Evolutionary conservation across 2,797 vertebrate genomes (phyloP).

Genomic region (Etheostoma nigrum): DNA sequence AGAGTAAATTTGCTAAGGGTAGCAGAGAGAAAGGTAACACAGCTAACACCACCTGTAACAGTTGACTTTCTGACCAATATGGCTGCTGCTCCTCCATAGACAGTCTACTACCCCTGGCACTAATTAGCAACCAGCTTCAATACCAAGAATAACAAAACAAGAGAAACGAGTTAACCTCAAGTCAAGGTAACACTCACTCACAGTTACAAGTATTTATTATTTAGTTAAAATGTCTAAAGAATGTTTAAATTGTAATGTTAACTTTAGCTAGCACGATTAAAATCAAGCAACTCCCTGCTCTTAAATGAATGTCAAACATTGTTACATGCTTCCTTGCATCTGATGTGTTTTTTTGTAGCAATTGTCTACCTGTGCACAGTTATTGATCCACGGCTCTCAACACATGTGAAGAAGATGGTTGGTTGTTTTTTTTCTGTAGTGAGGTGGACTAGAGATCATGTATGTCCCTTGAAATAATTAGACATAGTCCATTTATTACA

Average conservation of each 20-base stretch:
- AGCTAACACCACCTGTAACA: no score
- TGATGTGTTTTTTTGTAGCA: not conserved
- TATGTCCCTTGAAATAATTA: no score
- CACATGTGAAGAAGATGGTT: not conserved
- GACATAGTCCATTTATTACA: no score
- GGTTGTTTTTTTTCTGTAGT: slow-evolving; percentile 5
- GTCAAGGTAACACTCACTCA: slow-evolving; percentile 12
- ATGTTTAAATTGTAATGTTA: not conserved
- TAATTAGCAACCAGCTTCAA: not conserved
- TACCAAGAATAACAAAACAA: slow-evolving; percentile 15
- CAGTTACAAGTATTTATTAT: slow-evolving; percentile 1
- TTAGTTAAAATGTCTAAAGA: not conserved
- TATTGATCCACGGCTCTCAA: slow-evolving; percentile 1
- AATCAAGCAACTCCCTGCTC: not conserved
- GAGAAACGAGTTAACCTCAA: not conserved
- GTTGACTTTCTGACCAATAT: not conserved
- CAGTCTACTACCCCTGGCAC: not conserved
- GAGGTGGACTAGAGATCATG: no score
- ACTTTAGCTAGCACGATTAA: not conserved
- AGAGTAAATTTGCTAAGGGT: not conserved
- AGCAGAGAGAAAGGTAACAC: slow-evolving; percentile 2
- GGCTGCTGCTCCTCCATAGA: not conserved
- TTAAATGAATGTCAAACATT: not conserved
- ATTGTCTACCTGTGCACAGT: not conserved
- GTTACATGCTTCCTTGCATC: not conserved